phyloP scores from a whole-genome alignment of 2,888 invertebrate genomes.

The Ophion costatus region DNA sequence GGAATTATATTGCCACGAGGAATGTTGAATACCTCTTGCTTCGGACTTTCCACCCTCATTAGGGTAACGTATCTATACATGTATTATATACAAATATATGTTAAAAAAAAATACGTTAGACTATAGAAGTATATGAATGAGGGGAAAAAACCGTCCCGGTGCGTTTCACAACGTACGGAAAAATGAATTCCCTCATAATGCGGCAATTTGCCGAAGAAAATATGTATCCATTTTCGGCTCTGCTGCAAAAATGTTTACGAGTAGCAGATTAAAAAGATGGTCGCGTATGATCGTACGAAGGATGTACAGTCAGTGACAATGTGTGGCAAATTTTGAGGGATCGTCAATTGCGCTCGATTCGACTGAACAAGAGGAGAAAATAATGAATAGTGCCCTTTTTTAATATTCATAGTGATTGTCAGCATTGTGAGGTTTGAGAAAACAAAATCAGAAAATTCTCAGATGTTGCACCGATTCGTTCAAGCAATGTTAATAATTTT shows the following conservation, averaged over 20 bases:
- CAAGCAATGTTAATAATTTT: no score
- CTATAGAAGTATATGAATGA: background rate
- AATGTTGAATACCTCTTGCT: constrained; percentile 49
- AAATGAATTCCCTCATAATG: background rate
- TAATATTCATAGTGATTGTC: no score
- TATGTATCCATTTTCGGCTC: no score
- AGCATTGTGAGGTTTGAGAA: no score
- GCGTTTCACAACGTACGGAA: background rate
- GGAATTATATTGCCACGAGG: constrained; percentile 46
- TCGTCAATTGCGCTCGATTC: background rate
- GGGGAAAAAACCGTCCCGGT: background rate
- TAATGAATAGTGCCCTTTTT: no score
- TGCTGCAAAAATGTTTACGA: no score
- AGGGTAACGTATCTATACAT: constrained; percentile 20
- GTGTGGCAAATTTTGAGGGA: background rate
- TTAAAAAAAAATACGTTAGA: background rate
- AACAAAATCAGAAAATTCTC: no score
- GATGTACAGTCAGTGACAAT: background rate
- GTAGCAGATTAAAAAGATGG: background rate
- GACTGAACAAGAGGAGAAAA: background rate
- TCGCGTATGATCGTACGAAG: background rate
- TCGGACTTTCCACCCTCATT: constrained; percentile 55
- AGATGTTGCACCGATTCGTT: no score
- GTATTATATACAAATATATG: background rate
- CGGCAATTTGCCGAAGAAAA: background rate